Evolutionary conservation across 2,888 invertebrate genomes (phyloP), one percentile per base, ranked within the genome.

Genomic region (Eupithecia centaureata): DNA sequence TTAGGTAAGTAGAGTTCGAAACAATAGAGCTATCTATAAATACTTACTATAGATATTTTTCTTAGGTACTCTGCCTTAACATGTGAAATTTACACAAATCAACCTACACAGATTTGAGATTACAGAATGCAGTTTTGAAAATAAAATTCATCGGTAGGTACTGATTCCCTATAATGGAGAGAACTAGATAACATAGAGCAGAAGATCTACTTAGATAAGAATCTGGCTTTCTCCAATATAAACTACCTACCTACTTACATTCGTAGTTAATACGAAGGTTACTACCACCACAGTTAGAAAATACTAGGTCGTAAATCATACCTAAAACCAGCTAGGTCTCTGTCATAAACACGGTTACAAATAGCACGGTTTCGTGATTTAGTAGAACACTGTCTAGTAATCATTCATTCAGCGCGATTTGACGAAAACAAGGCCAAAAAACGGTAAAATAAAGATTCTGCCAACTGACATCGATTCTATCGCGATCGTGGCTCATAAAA

Each of bases 381-480:
- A 30, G 54, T 68, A 70, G 63, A 63, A 56, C 61, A 68, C 58
- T 35, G 62, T 32, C 54, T 51, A 64, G 67, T 58, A 61, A 67
- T 63, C 62, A 64, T 64, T 61, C 56, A 61, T 57, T 65, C 65
- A 62, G 60, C 64, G 61, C 51, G 63, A 69, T 66, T 78, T 72
- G 75, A 76, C 69, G 72, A 82, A 79, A 89, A 90, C 88, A 85
- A 90, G 91, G 92, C 90, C 90, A 88, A 91, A 91, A 92, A 91
- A 91, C 91, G 91, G 92, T 91, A 90, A 88, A 89, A 88, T 86
- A 91, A 92, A 92, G 91, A 92, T 91, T 90, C 90, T 90, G 92
- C 91, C 91, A 92, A 92, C 92, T 92, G 92, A 91, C 92, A 92
- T 92, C 91, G 88, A 91, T 92, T 92, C 91, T 91, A 91, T 88